Base-by-base conservation (phyloP, 2,113 vertebrate genomes). In the Cepphus grylle region DNA sequence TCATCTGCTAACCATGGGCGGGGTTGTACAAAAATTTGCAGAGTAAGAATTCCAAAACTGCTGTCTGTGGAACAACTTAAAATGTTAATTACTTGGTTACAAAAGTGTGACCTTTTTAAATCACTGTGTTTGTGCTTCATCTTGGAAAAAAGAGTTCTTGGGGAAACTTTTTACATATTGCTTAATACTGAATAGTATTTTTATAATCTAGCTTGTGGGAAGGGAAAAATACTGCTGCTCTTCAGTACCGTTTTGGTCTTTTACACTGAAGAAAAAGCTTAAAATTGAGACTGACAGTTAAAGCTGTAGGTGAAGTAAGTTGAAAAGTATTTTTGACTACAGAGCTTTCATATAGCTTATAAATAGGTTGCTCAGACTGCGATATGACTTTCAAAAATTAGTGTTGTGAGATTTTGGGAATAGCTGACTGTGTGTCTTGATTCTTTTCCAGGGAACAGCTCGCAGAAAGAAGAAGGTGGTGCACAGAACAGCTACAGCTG, bases 391-490 rank as follows among this genome's bases (percentile, higher is more conserved):
- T 7, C 7, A 61, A 38, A 63, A 63, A 8, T 34, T 29, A 1
- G 20, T 25, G 11, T 5, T 88, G 40, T 19, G 50, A 76, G 19
- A 30, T 58, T n/a, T 47, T 53, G n/a, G 72, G 69, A 15, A 21
- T 52, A 74, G 25, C 81, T 97, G 72, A 97, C 29, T 81, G 30
- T 74, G n/a, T 74, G 43, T 85, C 67, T 42, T 90, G 32, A 19
- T 78, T 92, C n/a, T 93, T 81, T 96, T 83, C 61, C 86, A 99
- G 99, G 99, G 99, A 96, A 99, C 99, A 67, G 99, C 99, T 90
- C 99, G 99, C 97, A 99, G 99, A 98, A 99, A 99, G 99, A 99
- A 99, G 98, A 99, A 99, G 99, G 99, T 99, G 62, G 99, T 99
- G 83, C 99, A 99, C 97, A 99, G 99, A 98, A 99, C 99, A 49